These are phyloP conservation scores for Agrochola macilenta DNA, from an alignment of 2,888 invertebrate species.

Conservation along the genomic window DNA sequence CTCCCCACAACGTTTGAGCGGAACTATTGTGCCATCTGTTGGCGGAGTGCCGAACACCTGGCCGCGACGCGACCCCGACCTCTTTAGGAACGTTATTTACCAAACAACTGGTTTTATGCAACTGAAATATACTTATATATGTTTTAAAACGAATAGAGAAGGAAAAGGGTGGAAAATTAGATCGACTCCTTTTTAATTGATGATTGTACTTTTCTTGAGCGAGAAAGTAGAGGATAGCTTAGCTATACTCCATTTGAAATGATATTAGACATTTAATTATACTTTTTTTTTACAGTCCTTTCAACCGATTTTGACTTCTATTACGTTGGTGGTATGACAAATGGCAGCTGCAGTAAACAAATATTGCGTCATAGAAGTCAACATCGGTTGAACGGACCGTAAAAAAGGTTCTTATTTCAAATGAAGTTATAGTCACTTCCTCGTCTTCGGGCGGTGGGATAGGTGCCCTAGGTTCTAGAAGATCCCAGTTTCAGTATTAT, in stretches of 20 bases:
- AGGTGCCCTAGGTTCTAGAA: neutral
- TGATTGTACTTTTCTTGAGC: neutral
- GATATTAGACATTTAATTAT: too few relatives aligned
- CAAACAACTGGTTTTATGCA: slow-evolving; percentile 65
- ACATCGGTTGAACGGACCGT: too few relatives aligned
- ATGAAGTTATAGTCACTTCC: neutral
- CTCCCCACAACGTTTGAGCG: slow-evolving; percentile 62
- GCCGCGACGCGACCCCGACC: slow-evolving; percentile 73
- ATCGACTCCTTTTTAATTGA: neutral
- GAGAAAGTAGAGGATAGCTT: neutral
- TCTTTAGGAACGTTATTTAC: slow-evolving; percentile 70
- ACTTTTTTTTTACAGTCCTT: too few relatives aligned
- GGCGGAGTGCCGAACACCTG: slow-evolving; percentile 84
- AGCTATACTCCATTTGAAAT: too few relatives aligned
- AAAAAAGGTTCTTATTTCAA: too few relatives aligned
- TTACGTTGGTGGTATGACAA: too few relatives aligned
- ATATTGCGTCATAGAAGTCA: too few relatives aligned
- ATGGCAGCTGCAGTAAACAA: too few relatives aligned
- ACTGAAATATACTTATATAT: slow-evolving; percentile 46
- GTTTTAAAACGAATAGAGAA: neutral
- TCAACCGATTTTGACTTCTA: too few relatives aligned
- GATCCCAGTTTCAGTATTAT: neutral
- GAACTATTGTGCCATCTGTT: slow-evolving; percentile 84
- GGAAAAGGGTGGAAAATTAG: neutral
- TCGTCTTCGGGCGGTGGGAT: neutral